Conservation (phyloP, 2,888 invertebrate species). For the Heliconius charithonia region DNA sequence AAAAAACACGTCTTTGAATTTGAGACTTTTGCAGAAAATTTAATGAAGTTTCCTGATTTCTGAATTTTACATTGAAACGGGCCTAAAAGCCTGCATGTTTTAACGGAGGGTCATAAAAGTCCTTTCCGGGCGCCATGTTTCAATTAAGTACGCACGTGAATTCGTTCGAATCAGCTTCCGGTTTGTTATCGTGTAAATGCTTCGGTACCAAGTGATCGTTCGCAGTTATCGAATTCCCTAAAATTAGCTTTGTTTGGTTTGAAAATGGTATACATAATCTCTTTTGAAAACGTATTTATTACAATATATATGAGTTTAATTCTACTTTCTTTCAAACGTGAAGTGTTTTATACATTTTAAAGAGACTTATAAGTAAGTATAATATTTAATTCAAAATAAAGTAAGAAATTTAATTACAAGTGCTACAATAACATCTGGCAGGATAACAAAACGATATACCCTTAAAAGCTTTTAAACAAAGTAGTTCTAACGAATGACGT, state of each 20-base stretch:
- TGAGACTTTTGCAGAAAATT: conserved; percentile 24
- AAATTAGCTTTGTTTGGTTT: conserved; percentile 6
- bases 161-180: conserved; percentile 70
- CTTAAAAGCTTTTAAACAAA: conserved; percentile 46
- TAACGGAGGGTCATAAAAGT: conserved; percentile 54
- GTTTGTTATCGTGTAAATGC: conserved; percentile 56
- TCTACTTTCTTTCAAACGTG: neutral
- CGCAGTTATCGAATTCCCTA: conserved; percentile 25
- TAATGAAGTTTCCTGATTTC: conserved; percentile 49
- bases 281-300: neutral
- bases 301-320: neutral
- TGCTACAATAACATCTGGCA: conserved; percentile 21
- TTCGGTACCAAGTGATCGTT: conserved; percentile 39
- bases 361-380: neutral
- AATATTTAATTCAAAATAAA: neutral
- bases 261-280: neutral
- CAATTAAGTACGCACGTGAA: conserved; percentile 72
- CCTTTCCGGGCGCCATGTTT: conserved; percentile 74
- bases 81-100: conserved; percentile 52
- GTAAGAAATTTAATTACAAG: conserved; percentile 17
- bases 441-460: conserved; percentile 37
- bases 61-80: conserved; percentile 64
- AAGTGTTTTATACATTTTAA: neutral
- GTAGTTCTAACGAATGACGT: conserved; percentile 42
- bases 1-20: neutral